Evolutionary conservation across 2,113 vertebrate species (phyloP).

Genomic region (Anolis carolinensis): DNA sequence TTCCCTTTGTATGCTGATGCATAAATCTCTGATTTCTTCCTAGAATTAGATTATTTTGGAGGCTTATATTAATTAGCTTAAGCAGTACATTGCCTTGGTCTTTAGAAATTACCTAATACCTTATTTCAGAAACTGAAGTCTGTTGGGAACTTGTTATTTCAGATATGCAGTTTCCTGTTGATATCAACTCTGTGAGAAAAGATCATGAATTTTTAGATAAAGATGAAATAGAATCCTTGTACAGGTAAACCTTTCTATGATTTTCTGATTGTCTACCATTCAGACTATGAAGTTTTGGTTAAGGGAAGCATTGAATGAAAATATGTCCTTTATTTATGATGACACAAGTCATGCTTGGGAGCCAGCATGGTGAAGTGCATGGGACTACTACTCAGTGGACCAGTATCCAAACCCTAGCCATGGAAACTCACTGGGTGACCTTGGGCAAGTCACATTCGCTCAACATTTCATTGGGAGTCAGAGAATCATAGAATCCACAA

Average conservation of each 20-base stretch:
- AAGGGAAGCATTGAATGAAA: background rate
- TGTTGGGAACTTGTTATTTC: conserved; percentile 30
- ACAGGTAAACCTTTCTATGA: conserved; percentile 72
- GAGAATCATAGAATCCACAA: too few species aligned
- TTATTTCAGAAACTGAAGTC: too few species aligned
- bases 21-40: background rate
- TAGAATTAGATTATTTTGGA: background rate
- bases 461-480: too few species aligned
- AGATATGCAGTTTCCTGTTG: conserved; percentile 81
- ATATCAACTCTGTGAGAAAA: conserved; percentile 76
- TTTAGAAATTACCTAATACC: background rate
- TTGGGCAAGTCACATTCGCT: too few species aligned
- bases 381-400: too few species aligned
- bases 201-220: conserved; percentile 83
- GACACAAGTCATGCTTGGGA: too few species aligned
- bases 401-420: too few species aligned
- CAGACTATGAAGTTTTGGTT: background rate
- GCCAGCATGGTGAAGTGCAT: too few species aligned
- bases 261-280: background rate
- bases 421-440: too few species aligned
- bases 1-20: background rate
- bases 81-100: background rate
- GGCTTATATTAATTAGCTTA: background rate
- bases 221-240: conserved; percentile 78
- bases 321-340: background rate